Conservation (phyloP, 1,140 invertebrate species). For the Drosophila yakuba region DNA sequence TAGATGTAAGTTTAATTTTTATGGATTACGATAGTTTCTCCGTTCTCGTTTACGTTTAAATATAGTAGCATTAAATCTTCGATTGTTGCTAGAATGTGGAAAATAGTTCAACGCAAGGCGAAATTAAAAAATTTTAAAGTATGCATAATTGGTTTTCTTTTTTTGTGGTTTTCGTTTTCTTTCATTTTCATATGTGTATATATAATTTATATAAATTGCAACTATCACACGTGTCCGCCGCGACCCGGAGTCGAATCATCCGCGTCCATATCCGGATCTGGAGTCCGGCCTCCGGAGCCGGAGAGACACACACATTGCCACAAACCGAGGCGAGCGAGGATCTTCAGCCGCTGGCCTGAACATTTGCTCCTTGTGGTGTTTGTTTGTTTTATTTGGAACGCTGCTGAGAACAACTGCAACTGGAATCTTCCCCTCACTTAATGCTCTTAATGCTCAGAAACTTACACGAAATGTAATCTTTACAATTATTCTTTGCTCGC, state of each 20-base stretch:
- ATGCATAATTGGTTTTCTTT: constrained; percentile 56
- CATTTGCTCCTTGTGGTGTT: constrained; percentile 44
- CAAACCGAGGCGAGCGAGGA: constrained; percentile 60
- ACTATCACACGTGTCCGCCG: constrained; percentile 78
- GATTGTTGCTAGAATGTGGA: constrained; percentile 76
- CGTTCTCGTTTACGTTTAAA: constrained; percentile 50
- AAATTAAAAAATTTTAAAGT: constrained; percentile 48
- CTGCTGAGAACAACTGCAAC: constrained; percentile 79
- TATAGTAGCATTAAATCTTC: constrained; percentile 77
- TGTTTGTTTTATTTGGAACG: constrained; percentile 57
- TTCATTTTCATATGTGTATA: constrained; percentile 65
- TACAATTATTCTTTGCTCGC: constrained; percentile 52
- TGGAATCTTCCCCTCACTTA: constrained; percentile 66
- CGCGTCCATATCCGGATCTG: constrained; percentile 2
- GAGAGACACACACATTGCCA: constrained; percentile 77
- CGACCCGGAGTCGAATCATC: constrained; percentile 27
- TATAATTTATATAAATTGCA: constrained; percentile 83
- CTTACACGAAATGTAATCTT: constrained; percentile 58
- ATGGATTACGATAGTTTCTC: constrained; percentile 63
- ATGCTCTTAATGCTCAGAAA: constrained; percentile 44
- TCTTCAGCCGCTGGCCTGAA: constrained; percentile 68
- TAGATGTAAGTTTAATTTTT: constrained; percentile 51
- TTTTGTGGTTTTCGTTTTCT: constrained; percentile 48
- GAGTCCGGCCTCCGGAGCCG: constrained; percentile 27
- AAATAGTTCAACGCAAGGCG: constrained; percentile 58